These are phyloP conservation scores for Octomys mimax DNA, from an alignment of 2,797 vertebrate species.

Conservation along the genomic window DNA sequence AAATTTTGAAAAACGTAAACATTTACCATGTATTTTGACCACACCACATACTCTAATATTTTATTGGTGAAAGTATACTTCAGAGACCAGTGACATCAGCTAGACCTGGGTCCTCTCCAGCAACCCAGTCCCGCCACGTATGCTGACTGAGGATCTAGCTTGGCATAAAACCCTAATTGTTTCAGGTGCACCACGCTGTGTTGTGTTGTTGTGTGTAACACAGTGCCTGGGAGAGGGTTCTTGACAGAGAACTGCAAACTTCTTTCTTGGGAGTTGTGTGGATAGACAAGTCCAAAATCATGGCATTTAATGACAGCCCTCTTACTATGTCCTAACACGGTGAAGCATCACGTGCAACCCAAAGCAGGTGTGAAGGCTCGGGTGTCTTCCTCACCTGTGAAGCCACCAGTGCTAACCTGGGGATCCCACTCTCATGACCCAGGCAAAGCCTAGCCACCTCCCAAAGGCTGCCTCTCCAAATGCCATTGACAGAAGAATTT, in stretches of 20 bases:
- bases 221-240: neutral
- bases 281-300: neutral
- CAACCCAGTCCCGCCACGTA: neutral
- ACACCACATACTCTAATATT: neutral
- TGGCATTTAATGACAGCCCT: neutral
- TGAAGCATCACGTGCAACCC: no score
- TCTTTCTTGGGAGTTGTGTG: neutral
- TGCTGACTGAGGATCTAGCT: neutral
- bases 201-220: neutral
- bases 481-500: neutral
- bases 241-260: neutral
- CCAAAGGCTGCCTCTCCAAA: neutral
- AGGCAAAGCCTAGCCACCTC: neutral
- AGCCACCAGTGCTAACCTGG: neutral
- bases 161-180: neutral
- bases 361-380: neutral
- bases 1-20: neutral
- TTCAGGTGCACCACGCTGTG: neutral
- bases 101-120: neutral
- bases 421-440: neutral
- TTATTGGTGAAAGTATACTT: neutral
- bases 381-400: neutral
- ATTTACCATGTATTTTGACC: neutral
- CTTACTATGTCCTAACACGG: neutral
- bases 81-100: neutral